phyloP scores from a whole-genome alignment of 2,888 invertebrate genomes.

The Entomobrya multifasciata region DNA sequence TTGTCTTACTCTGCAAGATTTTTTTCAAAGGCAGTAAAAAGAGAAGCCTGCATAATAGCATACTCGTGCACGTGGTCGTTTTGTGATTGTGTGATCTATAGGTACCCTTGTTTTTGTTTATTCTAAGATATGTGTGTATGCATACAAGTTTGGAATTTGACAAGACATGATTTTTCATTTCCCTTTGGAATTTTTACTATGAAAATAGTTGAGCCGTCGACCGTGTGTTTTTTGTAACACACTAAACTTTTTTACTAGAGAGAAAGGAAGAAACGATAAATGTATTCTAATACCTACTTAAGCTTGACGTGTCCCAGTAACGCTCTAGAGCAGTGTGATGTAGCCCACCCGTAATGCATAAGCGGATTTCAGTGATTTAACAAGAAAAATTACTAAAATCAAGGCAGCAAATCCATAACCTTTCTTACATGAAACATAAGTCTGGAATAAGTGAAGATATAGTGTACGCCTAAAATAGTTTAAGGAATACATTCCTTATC shows the following conservation, averaged over 20 bases:
- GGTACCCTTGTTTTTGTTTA: no score
- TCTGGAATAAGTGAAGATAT: background rate
- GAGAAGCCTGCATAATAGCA: no score
- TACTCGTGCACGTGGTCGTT: no score
- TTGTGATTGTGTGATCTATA: no score
- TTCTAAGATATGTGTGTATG: constrained; percentile 19
- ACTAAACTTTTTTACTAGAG: constrained; percentile 1
- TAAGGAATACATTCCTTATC: background rate
- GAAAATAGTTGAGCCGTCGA: background rate
- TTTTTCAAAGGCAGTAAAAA: no score
- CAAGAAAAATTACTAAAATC: constrained; percentile 66
- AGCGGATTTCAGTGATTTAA: constrained; percentile 67
- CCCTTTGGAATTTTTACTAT: constrained; percentile 45
- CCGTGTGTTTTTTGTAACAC: background rate
- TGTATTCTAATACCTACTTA: constrained; percentile 56
- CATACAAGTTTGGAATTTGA: constrained; percentile 56
- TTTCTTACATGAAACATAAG: constrained; percentile 24
- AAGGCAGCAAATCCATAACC: constrained; percentile 60
- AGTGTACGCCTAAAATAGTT: background rate
- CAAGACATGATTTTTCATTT: constrained; percentile 65
- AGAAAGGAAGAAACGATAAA: constrained; percentile 11
- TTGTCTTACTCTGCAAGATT: no score
- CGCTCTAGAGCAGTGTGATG: background rate
- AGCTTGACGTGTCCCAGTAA: constrained; percentile 54
- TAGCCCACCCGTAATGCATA: constrained; percentile 63